phyloP scores from a whole-genome alignment of 2,797 vertebrate species.

The Pseudochirops cupreus region DNA sequence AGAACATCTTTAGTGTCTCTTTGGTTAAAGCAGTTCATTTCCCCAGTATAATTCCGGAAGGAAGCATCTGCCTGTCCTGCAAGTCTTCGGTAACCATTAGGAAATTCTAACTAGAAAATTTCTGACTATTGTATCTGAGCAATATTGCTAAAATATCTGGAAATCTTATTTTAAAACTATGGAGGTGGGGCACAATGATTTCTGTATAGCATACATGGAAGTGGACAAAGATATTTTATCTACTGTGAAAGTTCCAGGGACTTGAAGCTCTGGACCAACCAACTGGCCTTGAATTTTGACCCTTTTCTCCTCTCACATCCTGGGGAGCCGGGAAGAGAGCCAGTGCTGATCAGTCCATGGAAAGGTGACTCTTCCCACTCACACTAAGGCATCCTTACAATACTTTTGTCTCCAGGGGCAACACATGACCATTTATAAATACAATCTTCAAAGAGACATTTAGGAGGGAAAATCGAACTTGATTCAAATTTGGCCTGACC shows the following conservation, averaged over 20 bases:
- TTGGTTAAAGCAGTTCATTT: not conserved
- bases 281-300: not conserved
- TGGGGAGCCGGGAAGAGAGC: not conserved
- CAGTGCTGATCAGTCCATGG: not conserved
- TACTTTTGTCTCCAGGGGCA: not conserved
- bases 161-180: not conserved
- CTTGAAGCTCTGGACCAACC: not conserved
- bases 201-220: not conserved
- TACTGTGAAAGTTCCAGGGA: not conserved
- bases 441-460: not conserved
- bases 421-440: not conserved
- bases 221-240: not conserved
- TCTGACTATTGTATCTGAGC: not conserved
- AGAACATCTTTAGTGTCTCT: not conserved
- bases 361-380: not conserved
- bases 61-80: not conserved
- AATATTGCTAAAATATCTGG: not conserved
- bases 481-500: not conserved
- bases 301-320: not conserved
- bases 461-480: not conserved
- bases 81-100: not conserved
- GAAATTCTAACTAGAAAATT: not conserved
- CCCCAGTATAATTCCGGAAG: not conserved
- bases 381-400: not conserved
- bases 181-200: not conserved